phyloP scores from a whole-genome alignment of 2,113 vertebrate species.

The Apaloderma vittatum region DNA sequence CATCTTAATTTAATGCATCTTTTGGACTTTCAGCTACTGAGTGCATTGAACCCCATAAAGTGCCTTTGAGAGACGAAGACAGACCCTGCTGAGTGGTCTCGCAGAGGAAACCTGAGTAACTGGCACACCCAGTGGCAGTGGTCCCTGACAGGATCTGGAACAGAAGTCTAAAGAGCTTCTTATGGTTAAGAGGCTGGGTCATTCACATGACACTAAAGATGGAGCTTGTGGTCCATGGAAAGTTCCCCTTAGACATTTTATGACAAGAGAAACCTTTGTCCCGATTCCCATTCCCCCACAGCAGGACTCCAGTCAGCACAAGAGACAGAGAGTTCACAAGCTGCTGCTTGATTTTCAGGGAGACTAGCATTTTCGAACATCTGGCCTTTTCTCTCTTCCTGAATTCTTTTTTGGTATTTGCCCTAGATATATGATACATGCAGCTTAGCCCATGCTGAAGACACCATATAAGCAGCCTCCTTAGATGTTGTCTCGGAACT shows the following conservation, averaged over 20 bases:
- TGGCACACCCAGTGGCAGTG: not conserved
- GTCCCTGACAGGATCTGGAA: not conserved
- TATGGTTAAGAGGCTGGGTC: too few relatives aligned
- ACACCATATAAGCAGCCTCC: not conserved
- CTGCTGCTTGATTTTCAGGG: not conserved
- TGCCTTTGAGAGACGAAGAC: not conserved
- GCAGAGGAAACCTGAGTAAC: accelerated
- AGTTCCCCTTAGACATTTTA: not conserved
- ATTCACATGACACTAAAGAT: not conserved
- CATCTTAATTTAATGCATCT: not conserved
- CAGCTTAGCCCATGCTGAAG: not conserved
- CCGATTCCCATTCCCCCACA: accelerated
- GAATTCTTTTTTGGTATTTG: not conserved
- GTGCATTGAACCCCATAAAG: not conserved
- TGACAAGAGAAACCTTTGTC: not conserved
- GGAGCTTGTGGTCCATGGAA: not conserved
- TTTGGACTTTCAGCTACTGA: not conserved
- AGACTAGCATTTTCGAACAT: not conserved
- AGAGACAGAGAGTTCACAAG: not conserved
- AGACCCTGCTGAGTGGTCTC: not conserved
- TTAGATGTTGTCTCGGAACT: not conserved
- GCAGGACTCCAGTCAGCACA: not conserved
- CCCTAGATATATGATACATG: not conserved
- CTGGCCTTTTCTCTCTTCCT: not conserved
- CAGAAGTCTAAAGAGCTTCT: not conserved